Conservation (phyloP, 2,888 invertebrate genomes). For the Idaea biselata region DNA sequence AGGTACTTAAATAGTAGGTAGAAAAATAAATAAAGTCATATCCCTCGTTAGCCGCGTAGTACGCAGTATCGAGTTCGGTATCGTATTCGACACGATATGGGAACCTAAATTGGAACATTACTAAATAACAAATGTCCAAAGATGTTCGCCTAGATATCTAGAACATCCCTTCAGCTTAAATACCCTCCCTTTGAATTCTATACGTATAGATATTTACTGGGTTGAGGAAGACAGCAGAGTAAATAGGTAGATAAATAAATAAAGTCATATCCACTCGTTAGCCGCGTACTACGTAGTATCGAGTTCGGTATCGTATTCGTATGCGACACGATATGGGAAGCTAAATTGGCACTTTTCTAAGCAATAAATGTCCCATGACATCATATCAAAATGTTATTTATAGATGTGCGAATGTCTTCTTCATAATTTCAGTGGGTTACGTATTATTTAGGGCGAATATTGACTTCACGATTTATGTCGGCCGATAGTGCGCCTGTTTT, state of each 20-base stretch:
- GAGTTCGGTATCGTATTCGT: conserved; percentile 27
- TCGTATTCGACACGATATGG: conserved; percentile 38
- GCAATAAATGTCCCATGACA: conserved; percentile 43
- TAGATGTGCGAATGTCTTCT: conserved; percentile 38
- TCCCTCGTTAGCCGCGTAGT: conserved; percentile 26
- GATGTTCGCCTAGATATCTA: too few relatives aligned
- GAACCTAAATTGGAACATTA: conserved; percentile 54
- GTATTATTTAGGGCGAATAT: background rate
- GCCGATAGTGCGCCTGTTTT: too few relatives aligned
- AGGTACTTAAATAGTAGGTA: too few relatives aligned
- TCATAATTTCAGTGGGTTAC: background rate
- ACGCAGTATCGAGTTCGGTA: conserved; percentile 18
- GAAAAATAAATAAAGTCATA: background rate
- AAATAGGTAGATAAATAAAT: background rate
- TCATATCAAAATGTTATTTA: conserved; percentile 33
- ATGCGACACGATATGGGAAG: conserved; percentile 42
- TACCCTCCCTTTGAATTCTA: too few relatives aligned
- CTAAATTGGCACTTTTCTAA: conserved; percentile 55
- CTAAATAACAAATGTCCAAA: conserved; percentile 45
- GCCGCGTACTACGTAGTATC: conserved; percentile 11
- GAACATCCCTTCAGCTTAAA: too few relatives aligned
- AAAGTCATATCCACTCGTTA: conserved; percentile 23
- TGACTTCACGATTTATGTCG: background rate
- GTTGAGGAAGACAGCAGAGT: background rate
- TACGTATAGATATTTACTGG: too few relatives aligned